Evolutionary conservation across 2,113 vertebrate genomes (phyloP).

Genomic region (Numenius arquata): DNA sequence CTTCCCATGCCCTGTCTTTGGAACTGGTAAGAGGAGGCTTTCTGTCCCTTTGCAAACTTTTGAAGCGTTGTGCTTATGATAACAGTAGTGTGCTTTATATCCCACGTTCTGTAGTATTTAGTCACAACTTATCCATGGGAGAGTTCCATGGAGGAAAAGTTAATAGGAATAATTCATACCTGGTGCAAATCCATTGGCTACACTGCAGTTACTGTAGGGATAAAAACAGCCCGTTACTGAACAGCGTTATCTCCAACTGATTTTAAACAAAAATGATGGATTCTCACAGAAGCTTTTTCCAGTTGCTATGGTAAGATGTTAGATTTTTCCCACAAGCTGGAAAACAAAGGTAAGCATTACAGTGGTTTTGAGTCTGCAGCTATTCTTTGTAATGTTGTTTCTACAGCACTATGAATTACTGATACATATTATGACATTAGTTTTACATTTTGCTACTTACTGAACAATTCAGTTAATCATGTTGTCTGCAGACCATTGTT

Average conservation of each 20-base stretch:
- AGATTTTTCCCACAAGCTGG: neutral
- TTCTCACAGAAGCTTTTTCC: neutral
- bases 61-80: neutral
- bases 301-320: neutral
- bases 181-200: neutral
- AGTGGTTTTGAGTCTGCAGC: neutral
- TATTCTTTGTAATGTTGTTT: neutral
- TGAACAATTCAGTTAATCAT: neutral
- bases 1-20: slow-evolving; percentile 90
- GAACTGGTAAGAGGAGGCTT: slow-evolving; percentile 80
- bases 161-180: neutral
- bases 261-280: neutral
- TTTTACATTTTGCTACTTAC: slow-evolving; percentile 10
- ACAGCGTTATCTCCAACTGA: neutral
- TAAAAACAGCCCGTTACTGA: neutral
- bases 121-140: neutral
- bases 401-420: neutral
- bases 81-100: neutral
- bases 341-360: neutral
- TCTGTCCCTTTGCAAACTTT: neutral
- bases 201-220: neutral
- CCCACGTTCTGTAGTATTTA: neutral
- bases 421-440: neutral
- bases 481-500: neutral
- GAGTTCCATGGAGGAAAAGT: neutral